Evolutionary conservation across 2,113 vertebrate genomes (phyloP).

Genomic region (Calcarius ornatus): DNA sequence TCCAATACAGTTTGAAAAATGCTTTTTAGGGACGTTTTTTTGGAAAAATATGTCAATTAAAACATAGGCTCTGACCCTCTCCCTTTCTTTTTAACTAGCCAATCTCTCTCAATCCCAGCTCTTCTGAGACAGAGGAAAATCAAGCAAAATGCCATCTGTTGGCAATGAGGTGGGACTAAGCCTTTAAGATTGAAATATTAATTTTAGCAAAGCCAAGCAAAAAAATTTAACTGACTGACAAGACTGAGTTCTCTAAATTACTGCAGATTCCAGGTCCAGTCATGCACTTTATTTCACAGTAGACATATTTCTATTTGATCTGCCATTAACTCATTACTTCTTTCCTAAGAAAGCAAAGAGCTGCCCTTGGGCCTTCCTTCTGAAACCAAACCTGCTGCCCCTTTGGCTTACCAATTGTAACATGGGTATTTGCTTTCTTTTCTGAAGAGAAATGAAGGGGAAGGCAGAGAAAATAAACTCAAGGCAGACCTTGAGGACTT

Average conservation of each 20-base stretch:
- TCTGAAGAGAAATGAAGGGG: background rate
- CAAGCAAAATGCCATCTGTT: conserved; percentile 23
- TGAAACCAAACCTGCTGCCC: background rate
- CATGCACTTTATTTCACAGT: background rate
- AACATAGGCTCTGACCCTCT: background rate
- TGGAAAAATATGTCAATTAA: background rate
- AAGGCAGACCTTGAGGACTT: background rate
- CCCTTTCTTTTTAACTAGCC: background rate
- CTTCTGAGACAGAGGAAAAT: background rate
- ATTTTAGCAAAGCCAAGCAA: background rate
- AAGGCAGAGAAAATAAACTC: background rate
- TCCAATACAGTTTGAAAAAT: background rate
- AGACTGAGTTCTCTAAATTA: background rate
- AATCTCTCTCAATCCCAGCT: background rate
- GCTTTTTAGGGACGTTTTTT: background rate
- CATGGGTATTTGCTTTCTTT: background rate
- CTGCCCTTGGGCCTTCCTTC: background rate
- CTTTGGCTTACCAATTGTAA: background rate
- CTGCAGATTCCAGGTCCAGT: background rate
- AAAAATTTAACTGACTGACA: background rate
- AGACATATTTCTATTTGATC: background rate
- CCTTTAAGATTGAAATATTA: background rate
- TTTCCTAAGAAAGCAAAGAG: background rate
- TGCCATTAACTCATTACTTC: background rate
- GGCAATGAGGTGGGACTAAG: background rate